Conservation (phyloP, 2,113 vertebrate species). For the Anhinga rufa region DNA sequence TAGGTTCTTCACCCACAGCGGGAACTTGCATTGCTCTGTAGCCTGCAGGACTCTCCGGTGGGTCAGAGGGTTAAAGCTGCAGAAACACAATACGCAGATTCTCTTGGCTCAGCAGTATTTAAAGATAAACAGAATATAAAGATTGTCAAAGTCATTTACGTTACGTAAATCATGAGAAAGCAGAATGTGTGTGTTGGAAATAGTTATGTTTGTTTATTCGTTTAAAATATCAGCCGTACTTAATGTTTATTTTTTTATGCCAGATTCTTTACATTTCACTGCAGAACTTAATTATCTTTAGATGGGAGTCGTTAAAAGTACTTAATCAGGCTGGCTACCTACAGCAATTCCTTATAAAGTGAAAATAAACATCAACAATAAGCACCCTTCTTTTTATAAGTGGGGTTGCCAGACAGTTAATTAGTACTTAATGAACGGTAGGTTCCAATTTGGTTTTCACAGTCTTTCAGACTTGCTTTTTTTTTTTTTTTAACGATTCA, state of each 20-base stretch:
- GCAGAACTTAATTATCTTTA: neutral
- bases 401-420: conserved; percentile 34
- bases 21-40: neutral
- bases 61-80: conserved; percentile 47
- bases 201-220: conserved; percentile 23
- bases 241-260: neutral
- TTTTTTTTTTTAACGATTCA: neutral
- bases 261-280: neutral
- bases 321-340: conserved; percentile 15
- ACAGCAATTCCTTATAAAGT: neutral
- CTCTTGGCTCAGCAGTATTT: conserved; percentile 25
- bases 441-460: neutral
- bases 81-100: conserved; percentile 44
- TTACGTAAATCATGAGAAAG: neutral
- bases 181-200: neutral
- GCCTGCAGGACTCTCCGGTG: neutral
- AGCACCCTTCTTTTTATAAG: neutral
- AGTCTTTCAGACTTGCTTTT: neutral
- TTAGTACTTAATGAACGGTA: conserved; percentile 10
- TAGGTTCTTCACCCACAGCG: neutral
- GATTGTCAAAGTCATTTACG: conserved; percentile 3
- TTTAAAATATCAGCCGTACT: neutral
- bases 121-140: conserved; percentile 51
- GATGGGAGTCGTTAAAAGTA: neutral
- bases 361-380: conserved; percentile 20